These are phyloP conservation scores for Antrozous pallidus DNA, from an alignment of 2,797 vertebrate genomes.

Conservation along the genomic window DNA sequence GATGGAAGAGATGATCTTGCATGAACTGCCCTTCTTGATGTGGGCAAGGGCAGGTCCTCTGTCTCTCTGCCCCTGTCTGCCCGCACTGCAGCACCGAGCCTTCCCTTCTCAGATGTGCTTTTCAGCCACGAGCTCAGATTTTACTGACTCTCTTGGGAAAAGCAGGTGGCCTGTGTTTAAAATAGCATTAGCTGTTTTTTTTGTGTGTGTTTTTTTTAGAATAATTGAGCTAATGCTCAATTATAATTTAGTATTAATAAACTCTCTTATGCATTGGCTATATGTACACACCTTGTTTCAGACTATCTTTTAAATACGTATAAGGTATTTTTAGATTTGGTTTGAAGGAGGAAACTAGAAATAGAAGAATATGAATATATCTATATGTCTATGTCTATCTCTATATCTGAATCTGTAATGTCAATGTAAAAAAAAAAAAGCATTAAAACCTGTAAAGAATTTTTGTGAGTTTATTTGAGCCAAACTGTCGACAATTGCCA, in stretches of 20 bases:
- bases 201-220: background rate
- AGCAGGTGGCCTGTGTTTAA: slow-evolving; percentile 21
- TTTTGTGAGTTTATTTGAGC: no score
- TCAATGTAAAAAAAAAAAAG: no score
- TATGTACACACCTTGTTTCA: background rate
- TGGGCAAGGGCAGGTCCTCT: background rate
- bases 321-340: background rate
- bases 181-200: background rate
- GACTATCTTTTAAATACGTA: background rate
- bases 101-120: background rate
- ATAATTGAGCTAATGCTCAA: background rate
- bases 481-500: no score
- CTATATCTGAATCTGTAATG: no score
- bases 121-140: background rate
- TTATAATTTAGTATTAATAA: background rate
- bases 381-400: no score
- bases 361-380: background rate
- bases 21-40: background rate
- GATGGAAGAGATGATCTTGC: background rate
- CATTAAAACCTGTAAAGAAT: no score
- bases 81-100: background rate
- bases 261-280: background rate
- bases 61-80: background rate
- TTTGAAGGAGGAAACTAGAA: background rate
- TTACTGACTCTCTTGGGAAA: background rate